A percentile compares a stretch with the other conserved stretches of the same genome.
phyloP scores from a whole-genome alignment of 2,113 vertebrate genomes.

The Psittacula cyanocephala region DNA sequence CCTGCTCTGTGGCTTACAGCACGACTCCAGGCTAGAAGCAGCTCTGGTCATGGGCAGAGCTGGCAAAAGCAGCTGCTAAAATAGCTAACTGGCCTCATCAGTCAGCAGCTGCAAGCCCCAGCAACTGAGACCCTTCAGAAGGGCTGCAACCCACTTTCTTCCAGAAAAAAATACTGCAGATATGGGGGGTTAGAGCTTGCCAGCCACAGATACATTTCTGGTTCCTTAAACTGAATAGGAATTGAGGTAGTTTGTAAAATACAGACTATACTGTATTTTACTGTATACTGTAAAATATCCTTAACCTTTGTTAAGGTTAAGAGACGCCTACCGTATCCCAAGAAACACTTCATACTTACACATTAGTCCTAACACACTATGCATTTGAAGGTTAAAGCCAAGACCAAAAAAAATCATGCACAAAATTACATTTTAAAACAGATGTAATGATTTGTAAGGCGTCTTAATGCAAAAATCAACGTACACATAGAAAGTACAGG shows the following conservation, averaged over 20 bases:
- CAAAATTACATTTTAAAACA: not conserved
- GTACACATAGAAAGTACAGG: not conserved
- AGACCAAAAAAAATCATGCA: not conserved
- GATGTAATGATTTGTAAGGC: not conserved
- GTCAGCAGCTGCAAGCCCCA: constrained; percentile 27
- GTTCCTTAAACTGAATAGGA: not conserved
- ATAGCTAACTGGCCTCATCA: constrained; percentile 1
- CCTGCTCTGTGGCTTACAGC: not conserved
- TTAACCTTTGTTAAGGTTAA: not conserved
- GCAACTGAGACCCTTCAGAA: not conserved
- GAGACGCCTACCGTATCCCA: not conserved
- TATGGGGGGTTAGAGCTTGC: not conserved
- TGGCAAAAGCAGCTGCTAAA: constrained; percentile 24
- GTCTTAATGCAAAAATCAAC: not conserved
- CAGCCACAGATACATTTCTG: not conserved
- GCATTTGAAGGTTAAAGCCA: not conserved
- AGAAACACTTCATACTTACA: not conserved
- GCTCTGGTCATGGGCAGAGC: not conserved
- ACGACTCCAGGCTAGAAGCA: not conserved
- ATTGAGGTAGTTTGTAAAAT: not conserved
- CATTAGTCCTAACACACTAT: not conserved
- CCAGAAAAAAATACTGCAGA: not conserved
- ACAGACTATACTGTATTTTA: not conserved
- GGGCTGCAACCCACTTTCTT: not conserved
- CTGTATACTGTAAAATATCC: not conserved